Conservation (phyloP, 2,113 vertebrate genomes). For the Cavia porcellus region DNA sequence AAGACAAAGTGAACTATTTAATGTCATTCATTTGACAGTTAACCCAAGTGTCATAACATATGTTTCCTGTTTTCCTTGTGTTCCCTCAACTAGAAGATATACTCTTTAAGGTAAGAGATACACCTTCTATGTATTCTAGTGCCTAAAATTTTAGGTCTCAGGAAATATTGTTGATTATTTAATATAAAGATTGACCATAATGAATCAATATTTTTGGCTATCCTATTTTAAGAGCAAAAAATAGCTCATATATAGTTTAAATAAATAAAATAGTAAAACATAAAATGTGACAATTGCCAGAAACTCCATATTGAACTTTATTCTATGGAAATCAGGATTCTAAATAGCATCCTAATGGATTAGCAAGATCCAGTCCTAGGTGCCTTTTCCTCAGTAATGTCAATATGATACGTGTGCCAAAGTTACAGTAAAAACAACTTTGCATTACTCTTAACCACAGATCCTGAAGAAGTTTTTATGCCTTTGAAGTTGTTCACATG, state of each 20-base stretch:
- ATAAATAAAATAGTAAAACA: neutral
- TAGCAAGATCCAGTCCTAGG: neutral
- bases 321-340: neutral
- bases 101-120: neutral
- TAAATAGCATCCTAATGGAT: neutral
- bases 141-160: slow-evolving; percentile 29
- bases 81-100: neutral
- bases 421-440: neutral
- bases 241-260: neutral
- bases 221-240: slow-evolving; percentile 20
- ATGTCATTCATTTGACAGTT: neutral
- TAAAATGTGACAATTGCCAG: neutral
- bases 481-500: neutral
- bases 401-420: neutral
- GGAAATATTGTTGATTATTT: neutral
- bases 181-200: slow-evolving; percentile 1
- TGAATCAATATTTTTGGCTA: neutral
- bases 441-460: neutral
- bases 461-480: neutral
- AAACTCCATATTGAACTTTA: neutral
- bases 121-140: neutral
- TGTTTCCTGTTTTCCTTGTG: neutral
- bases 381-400: neutral
- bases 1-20: neutral
- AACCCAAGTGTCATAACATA: neutral